Evolutionary conservation across 2,888 invertebrate genomes (phyloP).

Genomic region (Eurois occulta): DNA sequence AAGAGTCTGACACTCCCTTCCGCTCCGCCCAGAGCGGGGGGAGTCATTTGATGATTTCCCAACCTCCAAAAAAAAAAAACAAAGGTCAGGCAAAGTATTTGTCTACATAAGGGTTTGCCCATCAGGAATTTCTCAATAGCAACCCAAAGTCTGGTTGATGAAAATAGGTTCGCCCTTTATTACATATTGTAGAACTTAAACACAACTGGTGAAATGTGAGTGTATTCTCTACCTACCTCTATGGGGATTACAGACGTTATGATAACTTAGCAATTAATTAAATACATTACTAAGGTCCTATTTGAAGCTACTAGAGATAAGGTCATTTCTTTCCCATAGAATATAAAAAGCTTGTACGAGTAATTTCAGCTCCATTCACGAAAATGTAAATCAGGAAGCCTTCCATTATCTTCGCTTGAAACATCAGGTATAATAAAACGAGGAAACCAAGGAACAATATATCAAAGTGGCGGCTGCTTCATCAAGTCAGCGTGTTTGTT

Average conservation of each 20-base stretch:
- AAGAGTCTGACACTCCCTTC: no score
- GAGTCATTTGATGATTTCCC: no score
- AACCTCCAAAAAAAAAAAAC: no score
- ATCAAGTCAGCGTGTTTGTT: slow-evolving; percentile 23
- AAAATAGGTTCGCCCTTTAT: background rate
- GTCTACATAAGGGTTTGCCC: background rate
- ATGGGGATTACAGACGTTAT: background rate
- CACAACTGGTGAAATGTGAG: background rate
- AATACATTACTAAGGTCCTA: background rate
- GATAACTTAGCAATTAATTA: background rate
- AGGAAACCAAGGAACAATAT: slow-evolving; percentile 31
- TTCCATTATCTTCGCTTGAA: slow-evolving; percentile 13
- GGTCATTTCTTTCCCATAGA: background rate
- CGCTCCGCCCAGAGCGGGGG: no score
- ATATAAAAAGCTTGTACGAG: background rate
- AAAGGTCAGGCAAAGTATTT: background rate
- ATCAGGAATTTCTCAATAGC: background rate
- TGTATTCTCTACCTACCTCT: background rate
- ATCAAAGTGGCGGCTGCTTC: slow-evolving; percentile 33
- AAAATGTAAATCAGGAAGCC: slow-evolving; percentile 1
- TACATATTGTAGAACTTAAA: no score
- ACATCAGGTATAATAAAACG: slow-evolving; percentile 21
- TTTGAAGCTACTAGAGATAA: background rate
- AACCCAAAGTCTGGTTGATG: background rate
- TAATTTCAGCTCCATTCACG: background rate